Evolutionary conservation across 2,888 invertebrate genomes (phyloP).

Genomic region (Chymomyza procnemis): DNA sequence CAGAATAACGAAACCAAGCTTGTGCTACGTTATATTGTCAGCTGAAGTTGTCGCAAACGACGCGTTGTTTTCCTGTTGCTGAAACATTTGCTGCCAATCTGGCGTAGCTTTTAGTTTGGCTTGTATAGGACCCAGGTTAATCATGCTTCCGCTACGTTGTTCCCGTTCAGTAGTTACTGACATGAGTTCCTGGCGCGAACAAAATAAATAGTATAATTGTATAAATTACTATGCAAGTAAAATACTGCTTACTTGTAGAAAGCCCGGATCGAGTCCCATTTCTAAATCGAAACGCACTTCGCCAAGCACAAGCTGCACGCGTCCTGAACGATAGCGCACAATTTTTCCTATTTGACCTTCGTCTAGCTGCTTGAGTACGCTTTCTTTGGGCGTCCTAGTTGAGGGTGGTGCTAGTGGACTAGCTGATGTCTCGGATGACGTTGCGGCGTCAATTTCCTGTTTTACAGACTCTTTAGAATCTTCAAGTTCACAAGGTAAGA

Average conservation of each 20-base stretch:
- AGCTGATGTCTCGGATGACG: constrained; percentile 16
- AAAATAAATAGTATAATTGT: rapidly evolving
- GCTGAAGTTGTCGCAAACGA: neutral
- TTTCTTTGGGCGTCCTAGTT: constrained; percentile 27
- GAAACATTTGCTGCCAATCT: constrained; percentile 79
- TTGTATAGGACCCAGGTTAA: constrained; percentile 81
- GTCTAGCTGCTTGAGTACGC: constrained; percentile 76
- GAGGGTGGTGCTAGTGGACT: neutral
- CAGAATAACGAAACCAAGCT: neutral
- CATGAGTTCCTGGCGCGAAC: constrained; percentile 79
- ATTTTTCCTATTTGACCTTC: constrained; percentile 82
- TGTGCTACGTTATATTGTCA: constrained; percentile 24
- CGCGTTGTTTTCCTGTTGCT: constrained; percentile 53
- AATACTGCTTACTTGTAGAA: constrained; percentile 77
- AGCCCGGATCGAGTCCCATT: constrained; percentile 81
- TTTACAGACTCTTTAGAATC: constrained; percentile 33
- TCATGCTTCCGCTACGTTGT: constrained; percentile 81
- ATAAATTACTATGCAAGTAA: neutral
- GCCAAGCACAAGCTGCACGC: constrained; percentile 81
- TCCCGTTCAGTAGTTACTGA: constrained; percentile 80
- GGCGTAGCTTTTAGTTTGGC: constrained; percentile 82
- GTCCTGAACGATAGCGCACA: constrained; percentile 81
- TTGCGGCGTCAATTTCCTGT: neutral
- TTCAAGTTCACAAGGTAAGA: constrained; percentile 57
- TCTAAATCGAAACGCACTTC: constrained; percentile 81